A percentile compares a stretch with the other conserved stretches of the same genome.
phyloP scores from a whole-genome alignment of 2,113 vertebrate genomes.

The Maccullochella peelii region DNA sequence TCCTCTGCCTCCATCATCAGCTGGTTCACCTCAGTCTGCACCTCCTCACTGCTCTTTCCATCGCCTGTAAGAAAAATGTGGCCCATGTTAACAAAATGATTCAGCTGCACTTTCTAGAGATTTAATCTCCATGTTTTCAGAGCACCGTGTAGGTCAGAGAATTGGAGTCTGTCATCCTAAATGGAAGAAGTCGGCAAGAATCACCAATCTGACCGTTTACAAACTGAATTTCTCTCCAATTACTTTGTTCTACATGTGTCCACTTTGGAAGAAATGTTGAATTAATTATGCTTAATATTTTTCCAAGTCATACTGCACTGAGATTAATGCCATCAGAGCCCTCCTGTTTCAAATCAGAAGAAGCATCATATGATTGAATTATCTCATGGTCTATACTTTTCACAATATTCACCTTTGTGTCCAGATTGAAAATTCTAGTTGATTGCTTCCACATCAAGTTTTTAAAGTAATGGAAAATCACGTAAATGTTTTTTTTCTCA shows the following conservation, averaged over 20 bases:
- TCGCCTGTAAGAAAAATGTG: constrained; percentile 37
- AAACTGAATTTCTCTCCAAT: neutral
- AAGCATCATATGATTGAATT: neutral
- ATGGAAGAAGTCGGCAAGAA: neutral
- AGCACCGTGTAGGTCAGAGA: neutral
- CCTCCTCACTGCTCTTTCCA: constrained; percentile 12
- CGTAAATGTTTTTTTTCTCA: neutral
- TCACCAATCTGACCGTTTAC: neutral
- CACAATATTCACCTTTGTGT: neutral
- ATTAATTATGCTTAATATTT: neutral
- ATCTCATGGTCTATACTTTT: neutral
- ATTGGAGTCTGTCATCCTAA: neutral
- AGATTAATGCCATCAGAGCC: neutral
- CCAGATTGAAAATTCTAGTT: neutral
- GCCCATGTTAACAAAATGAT: neutral
- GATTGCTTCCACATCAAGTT: neutral
- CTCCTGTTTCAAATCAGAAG: neutral
- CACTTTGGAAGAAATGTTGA: neutral
- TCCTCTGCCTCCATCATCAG: constrained; percentile 74
- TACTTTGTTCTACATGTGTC: neutral
- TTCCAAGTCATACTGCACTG: neutral
- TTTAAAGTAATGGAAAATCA: neutral
- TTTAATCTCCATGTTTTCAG: neutral
- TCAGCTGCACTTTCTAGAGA: neutral
- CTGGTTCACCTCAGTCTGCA: constrained; percentile 78